Percentiles rank a stretch among this genome's conserved stretches.
Conservation (phyloP, 2,888 invertebrate genomes). For the Lithophane ornitopus region DNA sequence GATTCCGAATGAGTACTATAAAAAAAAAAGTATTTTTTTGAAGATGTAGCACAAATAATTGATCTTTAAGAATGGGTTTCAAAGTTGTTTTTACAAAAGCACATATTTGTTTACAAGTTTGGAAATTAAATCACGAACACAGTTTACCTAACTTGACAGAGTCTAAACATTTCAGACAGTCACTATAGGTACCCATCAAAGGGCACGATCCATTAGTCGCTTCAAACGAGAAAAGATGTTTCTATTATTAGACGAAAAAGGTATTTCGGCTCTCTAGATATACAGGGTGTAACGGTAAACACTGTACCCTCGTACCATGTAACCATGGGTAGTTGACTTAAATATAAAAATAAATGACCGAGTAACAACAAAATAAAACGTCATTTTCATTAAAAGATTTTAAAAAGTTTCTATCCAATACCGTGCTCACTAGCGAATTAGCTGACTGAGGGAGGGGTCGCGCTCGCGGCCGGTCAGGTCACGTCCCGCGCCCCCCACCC, state of each 20-base stretch:
- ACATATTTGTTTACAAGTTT: neutral
- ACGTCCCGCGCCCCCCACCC: too few species aligned
- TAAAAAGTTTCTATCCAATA: too few species aligned
- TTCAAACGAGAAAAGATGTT: conserved; percentile 19
- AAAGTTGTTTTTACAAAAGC: neutral
- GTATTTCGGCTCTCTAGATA: conserved; percentile 19
- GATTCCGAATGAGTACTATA: neutral
- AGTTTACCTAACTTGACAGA: neutral
- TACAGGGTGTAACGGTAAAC: too few species aligned
- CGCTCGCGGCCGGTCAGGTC: too few species aligned
- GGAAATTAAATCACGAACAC: neutral
- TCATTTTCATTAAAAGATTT: too few species aligned
- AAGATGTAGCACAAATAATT: neutral
- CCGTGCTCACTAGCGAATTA: too few species aligned
- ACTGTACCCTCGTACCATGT: too few species aligned
- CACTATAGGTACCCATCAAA: conserved; percentile 23
- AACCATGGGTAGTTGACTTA: too few species aligned
- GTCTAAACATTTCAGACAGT: neutral
- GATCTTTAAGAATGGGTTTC: neutral
- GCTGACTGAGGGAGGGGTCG: too few species aligned
- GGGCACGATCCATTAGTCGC: conserved; percentile 38
- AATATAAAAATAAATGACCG: too few species aligned
- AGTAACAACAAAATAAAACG: too few species aligned
- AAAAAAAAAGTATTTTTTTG: too few species aligned
- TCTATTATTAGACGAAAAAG: conserved; percentile 32